Evolutionary conservation across 2,113 vertebrate genomes (phyloP).

Genomic region (Ciconia stormi): DNA sequence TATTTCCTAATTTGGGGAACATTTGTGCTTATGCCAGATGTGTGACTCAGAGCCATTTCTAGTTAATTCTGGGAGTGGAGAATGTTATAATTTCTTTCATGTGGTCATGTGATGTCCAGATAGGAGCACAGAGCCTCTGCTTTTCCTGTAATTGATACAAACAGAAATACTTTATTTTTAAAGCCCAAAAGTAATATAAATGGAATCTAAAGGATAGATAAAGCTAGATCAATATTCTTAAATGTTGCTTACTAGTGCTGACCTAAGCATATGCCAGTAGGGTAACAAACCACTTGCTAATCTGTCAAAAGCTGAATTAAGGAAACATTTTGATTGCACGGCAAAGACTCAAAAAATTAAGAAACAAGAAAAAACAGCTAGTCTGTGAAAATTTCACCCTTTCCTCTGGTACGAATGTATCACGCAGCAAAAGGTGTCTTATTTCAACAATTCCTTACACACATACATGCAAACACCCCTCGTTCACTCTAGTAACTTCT

Average conservation of each 20-base stretch:
- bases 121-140: neutral
- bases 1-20: slow-evolving; percentile 45
- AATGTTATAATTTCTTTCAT: slow-evolving; percentile 29
- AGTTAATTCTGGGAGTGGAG: slow-evolving; percentile 18
- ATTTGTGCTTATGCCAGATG: slow-evolving; percentile 4
- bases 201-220: neutral
- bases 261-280: neutral
- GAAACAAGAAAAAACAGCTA: neutral
- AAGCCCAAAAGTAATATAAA: neutral
- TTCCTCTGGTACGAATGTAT: neutral
- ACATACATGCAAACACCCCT: neutral
- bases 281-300: neutral
- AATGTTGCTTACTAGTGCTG: neutral
- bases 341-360: neutral
- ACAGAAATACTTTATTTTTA: neutral
- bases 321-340: neutral
- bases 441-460: neutral
- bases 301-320: neutral
- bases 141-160: neutral
- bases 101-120: neutral
- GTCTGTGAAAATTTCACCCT: neutral
- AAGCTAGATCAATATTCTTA: slow-evolving; percentile 15
- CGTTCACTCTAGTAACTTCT: neutral
- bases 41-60: slow-evolving; percentile 49
- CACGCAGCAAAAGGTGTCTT: neutral